Evolutionary conservation across 2,888 invertebrate genomes (phyloP).

Genomic region (Stenolophus ochropezus): DNA sequence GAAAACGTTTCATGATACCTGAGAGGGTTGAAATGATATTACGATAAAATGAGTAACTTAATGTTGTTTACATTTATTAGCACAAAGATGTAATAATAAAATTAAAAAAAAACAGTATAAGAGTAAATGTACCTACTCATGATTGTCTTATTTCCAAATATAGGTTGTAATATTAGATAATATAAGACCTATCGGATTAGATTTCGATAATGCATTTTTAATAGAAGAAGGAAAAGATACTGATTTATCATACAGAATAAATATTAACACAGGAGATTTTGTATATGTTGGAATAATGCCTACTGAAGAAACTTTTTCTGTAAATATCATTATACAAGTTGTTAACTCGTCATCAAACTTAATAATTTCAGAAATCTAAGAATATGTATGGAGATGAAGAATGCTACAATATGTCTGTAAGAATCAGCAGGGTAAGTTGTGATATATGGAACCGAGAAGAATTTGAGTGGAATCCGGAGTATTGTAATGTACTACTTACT

Average conservation of each 20-base stretch:
- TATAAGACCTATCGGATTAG: constrained; percentile 8
- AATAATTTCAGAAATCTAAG: constrained; percentile 20
- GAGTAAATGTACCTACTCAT: too few species aligned
- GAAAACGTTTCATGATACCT: too few species aligned
- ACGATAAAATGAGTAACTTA: too few species aligned
- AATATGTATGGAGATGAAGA: neutral
- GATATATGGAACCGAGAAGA: neutral
- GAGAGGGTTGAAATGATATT: too few species aligned
- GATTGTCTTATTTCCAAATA: neutral
- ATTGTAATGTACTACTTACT: constrained; percentile 30
- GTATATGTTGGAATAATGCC: constrained; percentile 45
- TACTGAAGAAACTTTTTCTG: neutral
- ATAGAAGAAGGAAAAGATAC: neutral
- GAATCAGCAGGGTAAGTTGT: constrained; percentile 36
- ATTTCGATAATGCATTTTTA: constrained; percentile 2
- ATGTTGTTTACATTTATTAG: too few species aligned
- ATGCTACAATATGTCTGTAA: constrained; percentile 16
- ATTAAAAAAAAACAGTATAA: too few species aligned
- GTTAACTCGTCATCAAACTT: neutral
- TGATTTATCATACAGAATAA: neutral
- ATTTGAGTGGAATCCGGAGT: neutral
- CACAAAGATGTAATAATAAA: too few species aligned
- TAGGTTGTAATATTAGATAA: constrained; percentile 46
- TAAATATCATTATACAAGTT: neutral
- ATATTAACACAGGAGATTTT: constrained; percentile 19